phyloP scores from a whole-genome alignment of 30 jellyfish, hydroid and myxozoan genomes.

The Catostylus mosaicus region DNA sequence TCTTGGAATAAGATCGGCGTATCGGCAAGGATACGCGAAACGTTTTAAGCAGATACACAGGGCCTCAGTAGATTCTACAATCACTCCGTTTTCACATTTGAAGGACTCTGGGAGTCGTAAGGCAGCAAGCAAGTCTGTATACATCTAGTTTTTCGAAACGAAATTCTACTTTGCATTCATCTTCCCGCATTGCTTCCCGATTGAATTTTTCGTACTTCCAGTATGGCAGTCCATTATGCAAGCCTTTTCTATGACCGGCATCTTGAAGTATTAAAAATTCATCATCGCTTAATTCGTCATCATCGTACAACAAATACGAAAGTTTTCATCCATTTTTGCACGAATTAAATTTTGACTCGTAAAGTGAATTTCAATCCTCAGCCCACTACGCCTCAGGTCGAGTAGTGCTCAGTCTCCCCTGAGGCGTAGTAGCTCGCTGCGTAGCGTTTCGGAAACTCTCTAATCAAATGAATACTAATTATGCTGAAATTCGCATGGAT shows the following conservation, averaged over 20 bases:
- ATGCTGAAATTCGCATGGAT: slow-evolving; percentile 62
- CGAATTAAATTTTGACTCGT: not conserved
- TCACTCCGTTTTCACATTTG: slow-evolving; percentile 40
- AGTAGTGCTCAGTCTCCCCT: not conserved
- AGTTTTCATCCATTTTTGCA: not conserved
- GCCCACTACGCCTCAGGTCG: not conserved
- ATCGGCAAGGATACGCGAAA: slow-evolving; percentile 60
- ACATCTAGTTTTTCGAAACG: slow-evolving; percentile 12
- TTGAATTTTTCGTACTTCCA: slow-evolving; percentile 41
- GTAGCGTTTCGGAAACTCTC: not conserved
- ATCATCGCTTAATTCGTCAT: not conserved
- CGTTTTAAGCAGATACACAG: slow-evolving; percentile 43
- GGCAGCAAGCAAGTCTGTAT: slow-evolving; percentile 23
- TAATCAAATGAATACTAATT: slow-evolving; percentile 12
- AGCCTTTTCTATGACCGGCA: not conserved
- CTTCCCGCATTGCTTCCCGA: slow-evolving; percentile 31
- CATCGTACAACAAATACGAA: not conserved
- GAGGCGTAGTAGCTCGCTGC: not conserved
- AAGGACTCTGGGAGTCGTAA: slow-evolving; percentile 22
- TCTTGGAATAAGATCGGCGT: slow-evolving; percentile 54
- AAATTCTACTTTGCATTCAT: slow-evolving; percentile 42
- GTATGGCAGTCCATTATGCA: slow-evolving; percentile 10
- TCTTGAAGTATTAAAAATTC: not conserved
- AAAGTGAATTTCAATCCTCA: not conserved
- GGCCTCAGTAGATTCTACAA: slow-evolving; percentile 37